phyloP scores from a whole-genome alignment of 2,888 invertebrate genomes.

The Unio delphinus region DNA sequence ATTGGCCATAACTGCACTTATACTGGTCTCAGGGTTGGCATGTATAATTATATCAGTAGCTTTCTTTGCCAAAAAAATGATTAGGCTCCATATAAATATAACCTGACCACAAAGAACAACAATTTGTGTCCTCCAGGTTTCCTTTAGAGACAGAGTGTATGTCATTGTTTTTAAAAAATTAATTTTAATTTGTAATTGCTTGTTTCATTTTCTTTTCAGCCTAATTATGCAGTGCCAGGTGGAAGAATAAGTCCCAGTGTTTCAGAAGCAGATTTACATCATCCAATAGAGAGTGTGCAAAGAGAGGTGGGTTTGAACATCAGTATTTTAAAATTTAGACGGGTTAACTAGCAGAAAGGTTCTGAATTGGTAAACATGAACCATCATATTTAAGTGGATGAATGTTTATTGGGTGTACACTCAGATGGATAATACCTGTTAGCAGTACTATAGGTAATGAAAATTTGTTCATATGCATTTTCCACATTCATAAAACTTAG shows the following conservation, averaged over 20 bases:
- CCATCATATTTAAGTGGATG: no score
- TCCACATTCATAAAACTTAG: no score
- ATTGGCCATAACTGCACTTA: no score
- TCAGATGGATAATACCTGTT: no score
- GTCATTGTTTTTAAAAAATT: background rate
- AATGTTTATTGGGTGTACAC: no score
- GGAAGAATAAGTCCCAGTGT: conserved; percentile 78
- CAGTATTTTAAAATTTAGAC: background rate
- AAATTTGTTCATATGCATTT: no score
- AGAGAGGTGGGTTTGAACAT: conserved; percentile 74
- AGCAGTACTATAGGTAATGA: no score
- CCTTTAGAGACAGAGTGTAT: background rate
- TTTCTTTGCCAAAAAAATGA: no score
- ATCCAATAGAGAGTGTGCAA: conserved; percentile 73
- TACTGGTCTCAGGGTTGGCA: no score
- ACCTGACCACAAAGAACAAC: conserved; percentile 28
- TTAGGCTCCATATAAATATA: background rate
- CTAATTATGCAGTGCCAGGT: conserved; percentile 72
- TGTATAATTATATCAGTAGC: no score
- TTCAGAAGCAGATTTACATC: conserved; percentile 71
- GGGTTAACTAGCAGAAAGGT: background rate
- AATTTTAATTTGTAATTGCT: background rate
- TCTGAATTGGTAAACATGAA: no score
- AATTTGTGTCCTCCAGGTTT: conserved; percentile 11
- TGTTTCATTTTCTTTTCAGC: conserved; percentile 44